Conservation (phyloP, 2,797 vertebrate genomes). For the Enoplosus armatus region DNA sequence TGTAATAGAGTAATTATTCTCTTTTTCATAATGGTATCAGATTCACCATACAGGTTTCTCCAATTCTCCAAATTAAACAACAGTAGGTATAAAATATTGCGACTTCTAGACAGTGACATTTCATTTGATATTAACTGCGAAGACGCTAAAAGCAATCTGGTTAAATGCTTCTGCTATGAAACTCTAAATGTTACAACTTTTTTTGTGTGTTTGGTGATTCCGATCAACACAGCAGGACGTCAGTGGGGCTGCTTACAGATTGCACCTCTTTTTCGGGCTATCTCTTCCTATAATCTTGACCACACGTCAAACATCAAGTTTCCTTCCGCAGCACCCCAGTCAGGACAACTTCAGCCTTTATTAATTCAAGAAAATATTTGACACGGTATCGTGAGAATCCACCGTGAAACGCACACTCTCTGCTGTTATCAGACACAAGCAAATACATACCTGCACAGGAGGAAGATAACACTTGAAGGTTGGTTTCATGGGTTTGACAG, state of each 20-base stretch:
- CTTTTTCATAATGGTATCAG: background rate
- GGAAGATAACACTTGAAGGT: slow-evolving; percentile 95
- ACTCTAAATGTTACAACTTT: background rate
- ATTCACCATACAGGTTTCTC: background rate
- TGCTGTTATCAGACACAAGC: background rate
- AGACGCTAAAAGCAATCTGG: background rate
- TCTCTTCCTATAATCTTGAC: background rate
- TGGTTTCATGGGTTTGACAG: slow-evolving; percentile 88
- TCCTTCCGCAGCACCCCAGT: slow-evolving; percentile 1
- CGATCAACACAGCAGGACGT: background rate
- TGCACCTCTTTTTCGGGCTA: no score
- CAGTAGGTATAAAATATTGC: background rate
- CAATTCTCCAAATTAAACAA: background rate
- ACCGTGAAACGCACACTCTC: background rate
- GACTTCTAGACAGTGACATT: background rate
- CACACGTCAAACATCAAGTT: background rate
- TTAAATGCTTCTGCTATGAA: background rate
- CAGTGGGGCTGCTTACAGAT: background rate
- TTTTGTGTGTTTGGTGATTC: background rate
- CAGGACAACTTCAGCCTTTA: background rate
- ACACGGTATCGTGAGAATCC: background rate
- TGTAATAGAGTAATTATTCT: background rate
- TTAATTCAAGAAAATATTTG: background rate
- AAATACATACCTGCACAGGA: slow-evolving; percentile 88
- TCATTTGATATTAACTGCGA: background rate